A percentile compares a stretch with the other conserved stretches of the same genome.
These are phyloP conservation scores for Barypeithes pellucidus DNA, from an alignment of 2,888 invertebrate species.

Conservation along the genomic window DNA sequence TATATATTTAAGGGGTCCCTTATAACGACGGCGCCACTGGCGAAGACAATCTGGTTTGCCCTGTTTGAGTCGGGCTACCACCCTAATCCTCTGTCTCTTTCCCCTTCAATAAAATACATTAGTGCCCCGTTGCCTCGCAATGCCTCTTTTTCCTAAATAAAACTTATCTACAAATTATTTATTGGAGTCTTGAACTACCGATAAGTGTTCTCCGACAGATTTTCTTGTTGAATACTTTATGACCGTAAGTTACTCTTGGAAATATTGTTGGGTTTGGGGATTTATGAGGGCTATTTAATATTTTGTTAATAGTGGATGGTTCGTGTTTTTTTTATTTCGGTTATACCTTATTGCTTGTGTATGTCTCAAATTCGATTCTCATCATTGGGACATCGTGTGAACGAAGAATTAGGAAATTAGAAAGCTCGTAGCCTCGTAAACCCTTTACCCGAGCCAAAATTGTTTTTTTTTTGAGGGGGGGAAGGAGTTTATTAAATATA, in stretches of 20 bases:
- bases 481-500: no score
- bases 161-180: slow-evolving; percentile 32
- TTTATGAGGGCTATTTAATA: background rate
- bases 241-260: slow-evolving; percentile 2
- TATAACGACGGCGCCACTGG: slow-evolving; percentile 52
- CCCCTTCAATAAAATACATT: slow-evolving; percentile 58
- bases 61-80: slow-evolving; percentile 61
- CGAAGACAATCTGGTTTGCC: slow-evolving; percentile 58
- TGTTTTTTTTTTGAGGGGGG: no score
- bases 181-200: slow-evolving; percentile 14
- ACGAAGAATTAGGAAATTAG: no score
- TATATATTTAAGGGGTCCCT: no score
- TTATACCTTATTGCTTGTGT: background rate
- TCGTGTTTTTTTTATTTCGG: background rate
- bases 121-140: slow-evolving; percentile 55
- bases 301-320: background rate
- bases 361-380: no score
- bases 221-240: slow-evolving; percentile 10
- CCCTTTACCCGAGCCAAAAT: no score
- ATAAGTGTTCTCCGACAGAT: slow-evolving; percentile 12
- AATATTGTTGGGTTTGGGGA: background rate
- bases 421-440: no score
- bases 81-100: slow-evolving; percentile 61
- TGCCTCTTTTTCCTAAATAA: slow-evolving; percentile 31
- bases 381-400: no score